Conservation (phyloP, 2,888 invertebrate species). For the Nomada ruficornis region DNA sequence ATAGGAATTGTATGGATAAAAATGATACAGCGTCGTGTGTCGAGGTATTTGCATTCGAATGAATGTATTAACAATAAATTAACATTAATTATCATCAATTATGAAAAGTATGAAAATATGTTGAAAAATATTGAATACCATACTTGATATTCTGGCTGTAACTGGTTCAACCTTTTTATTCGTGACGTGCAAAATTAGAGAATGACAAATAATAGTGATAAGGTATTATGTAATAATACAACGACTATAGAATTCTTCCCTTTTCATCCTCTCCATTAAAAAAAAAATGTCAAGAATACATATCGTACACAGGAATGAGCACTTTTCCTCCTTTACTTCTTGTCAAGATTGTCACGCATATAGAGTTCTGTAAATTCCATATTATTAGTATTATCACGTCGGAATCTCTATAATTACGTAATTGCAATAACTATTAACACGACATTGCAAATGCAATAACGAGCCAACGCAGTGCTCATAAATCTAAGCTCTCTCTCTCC, state of each 20-base stretch:
- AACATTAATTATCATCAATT: too few relatives aligned
- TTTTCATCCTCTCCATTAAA: neutral
- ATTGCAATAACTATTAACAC: neutral
- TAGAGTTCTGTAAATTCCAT: neutral
- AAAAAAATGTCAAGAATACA: neutral
- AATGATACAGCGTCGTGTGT: too few relatives aligned
- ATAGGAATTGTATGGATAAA: too few relatives aligned
- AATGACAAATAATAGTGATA: neutral
- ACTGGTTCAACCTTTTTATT: too few relatives aligned
- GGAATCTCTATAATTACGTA: neutral
- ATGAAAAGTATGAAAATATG: too few relatives aligned
- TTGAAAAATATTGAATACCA: too few relatives aligned
- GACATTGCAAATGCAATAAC: neutral
- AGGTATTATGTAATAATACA: neutral
- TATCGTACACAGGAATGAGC: neutral
- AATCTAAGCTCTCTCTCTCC: neutral
- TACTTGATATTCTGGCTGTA: too few relatives aligned
- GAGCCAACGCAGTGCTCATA: neutral
- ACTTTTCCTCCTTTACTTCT: neutral
- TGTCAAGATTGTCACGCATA: neutral
- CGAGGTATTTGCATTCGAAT: too few relatives aligned
- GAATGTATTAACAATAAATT: too few relatives aligned
- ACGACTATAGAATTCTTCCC: too few relatives aligned
- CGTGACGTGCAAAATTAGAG: neutral
- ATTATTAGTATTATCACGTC: neutral